phyloP scores from a whole-genome alignment of 2,113 vertebrate species.

The Serinus canaria region DNA sequence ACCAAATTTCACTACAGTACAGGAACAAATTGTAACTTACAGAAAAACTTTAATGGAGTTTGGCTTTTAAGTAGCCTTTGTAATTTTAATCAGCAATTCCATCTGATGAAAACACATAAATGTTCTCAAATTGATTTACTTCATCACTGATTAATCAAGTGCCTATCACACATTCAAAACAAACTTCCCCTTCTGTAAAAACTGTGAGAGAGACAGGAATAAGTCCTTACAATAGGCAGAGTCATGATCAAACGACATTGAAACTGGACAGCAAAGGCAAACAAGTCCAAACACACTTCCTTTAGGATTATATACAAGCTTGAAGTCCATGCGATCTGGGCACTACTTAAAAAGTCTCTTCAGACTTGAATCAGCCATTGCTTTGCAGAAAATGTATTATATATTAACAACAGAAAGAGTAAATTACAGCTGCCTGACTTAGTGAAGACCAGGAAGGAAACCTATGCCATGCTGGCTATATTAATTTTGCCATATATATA shows the following conservation, averaged over 20 bases:
- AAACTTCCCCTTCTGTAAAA: neutral
- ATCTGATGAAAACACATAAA: neutral
- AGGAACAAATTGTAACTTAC: neutral
- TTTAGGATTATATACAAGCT: neutral
- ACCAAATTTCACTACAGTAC: neutral
- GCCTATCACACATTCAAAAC: neutral
- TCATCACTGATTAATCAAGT: neutral
- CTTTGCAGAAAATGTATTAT: neutral
- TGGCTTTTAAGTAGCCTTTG: neutral
- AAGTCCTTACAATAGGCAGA: neutral
- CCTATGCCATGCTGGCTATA: neutral
- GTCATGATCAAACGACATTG: neutral
- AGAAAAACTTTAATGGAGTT: neutral
- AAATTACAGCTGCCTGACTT: neutral
- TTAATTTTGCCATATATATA: rapidly evolving
- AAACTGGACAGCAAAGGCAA: neutral
- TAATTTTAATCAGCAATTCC: neutral
- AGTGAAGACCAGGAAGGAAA: neutral
- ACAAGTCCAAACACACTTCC: neutral
- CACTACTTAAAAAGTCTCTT: neutral
- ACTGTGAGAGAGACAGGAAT: neutral
- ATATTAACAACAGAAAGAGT: neutral
- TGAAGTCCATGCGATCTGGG: neutral
- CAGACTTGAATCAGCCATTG: neutral
- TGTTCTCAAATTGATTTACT: neutral